Evolutionary conservation across 2,797 vertebrate genomes (phyloP), one percentile per base, ranked within the genome.

Genomic region (Poeciliopsis turneri): DNA sequence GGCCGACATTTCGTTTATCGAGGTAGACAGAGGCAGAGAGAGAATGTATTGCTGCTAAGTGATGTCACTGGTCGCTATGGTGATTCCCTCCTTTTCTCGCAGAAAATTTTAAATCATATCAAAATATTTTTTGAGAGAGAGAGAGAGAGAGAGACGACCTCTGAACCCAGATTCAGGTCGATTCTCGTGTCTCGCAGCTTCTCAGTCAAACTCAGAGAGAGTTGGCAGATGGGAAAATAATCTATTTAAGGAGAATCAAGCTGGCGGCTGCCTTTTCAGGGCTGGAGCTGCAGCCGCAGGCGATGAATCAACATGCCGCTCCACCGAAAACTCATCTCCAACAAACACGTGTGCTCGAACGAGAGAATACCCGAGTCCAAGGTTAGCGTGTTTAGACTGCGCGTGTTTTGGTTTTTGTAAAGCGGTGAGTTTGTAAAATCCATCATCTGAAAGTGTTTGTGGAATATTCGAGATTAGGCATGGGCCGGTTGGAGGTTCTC

Each of bases 151-250:
- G 70, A 55, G 5, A 57, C 12, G 64, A 83, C 81, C 78, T 88
- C 69, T 83, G 47, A 89, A 51, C 85, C 78, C 36, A 46, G 64
- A 78, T 79, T 76, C 39, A 74, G 33, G 74, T 53, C n/a, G 70
- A 70, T 72, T 81, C 72, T 55, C 75, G 41, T 23, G 49, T 41
- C 46, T 82, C 45, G 41, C 86, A 23, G n/a, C 77, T 85, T 75
- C 47, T 25, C 66, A 33, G 51, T 78, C n/a, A 75, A 66, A 71
- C 64, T 4, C 30, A 11, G 64, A 64, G 64, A 61, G 47, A 53
- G 45, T 55, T 72, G 45, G 43, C 16, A 73, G 74, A 73, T 9
- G 25, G n/a, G 68, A 49, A 73, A 41, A 49, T 20, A 71, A 71
- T 61, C 36, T 33, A 47, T 70, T 74, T 20, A 33, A 66, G 33